Evolutionary conservation across 2,113 vertebrate species (phyloP), one percentile per base, ranked within the genome.

Genomic region (Neomonachus schauinslandi): DNA sequence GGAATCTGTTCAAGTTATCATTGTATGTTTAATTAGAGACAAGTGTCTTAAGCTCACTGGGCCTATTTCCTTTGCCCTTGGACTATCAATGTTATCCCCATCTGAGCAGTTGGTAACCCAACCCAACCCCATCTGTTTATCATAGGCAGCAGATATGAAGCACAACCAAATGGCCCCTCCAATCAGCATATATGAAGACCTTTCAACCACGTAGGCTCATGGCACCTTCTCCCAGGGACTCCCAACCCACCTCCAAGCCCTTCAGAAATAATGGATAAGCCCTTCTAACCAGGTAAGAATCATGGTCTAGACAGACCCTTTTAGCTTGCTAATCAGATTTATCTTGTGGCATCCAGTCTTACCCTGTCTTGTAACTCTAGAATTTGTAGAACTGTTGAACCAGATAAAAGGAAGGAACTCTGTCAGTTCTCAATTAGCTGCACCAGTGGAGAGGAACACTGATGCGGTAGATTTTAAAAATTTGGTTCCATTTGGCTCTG

Each of bases 361-460:
- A 15, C 74, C 7, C 51, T 46, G 19, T n/a, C n/a, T 57, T 81
- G 24, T 61, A 77, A 61, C 92, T 92, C 92, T 79, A 88, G 63
- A 94, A 84, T 95, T 19, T 84, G 79, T 61, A 74, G 36, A 84
- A 57, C 1, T 82, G 76, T 46, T 61, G 18, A 89, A 59, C 83
- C 49, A 51, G 96, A 80, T 21, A 81, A 82, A 89, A 59, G 28
- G 71, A 97, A 97, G 36, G 72, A 82, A 74, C 36, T 39, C 88
- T 5, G 46, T 49, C 42, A 36, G 77, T 51, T 96, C 92, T 79
- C 81, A 95, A 98, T 93, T 96, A 97, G 88, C 81, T 83, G 84
- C 83, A 67, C 33, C 88, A 33, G 71, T 94, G 71, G 92, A 96
- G 84, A 96, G 49, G 71, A 86, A 93, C 80, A 46, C 74, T 36